Evolutionary conservation across 2,797 vertebrate genomes (phyloP), one percentile per base, ranked within the genome.

Genomic region (Salarias fasciatus): DNA sequence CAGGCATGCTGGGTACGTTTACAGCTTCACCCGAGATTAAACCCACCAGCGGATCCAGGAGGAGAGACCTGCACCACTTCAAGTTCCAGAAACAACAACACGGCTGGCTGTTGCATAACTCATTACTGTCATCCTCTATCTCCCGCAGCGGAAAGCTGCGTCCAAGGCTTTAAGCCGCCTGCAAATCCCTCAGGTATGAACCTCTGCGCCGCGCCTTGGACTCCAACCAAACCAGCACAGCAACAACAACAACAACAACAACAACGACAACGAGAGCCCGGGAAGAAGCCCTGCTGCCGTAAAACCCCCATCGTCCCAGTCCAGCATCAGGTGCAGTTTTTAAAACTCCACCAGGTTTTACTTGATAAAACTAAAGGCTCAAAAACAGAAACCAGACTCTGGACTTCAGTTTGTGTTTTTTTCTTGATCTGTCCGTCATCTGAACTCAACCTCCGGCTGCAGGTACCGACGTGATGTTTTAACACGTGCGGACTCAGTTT

Each of bases 141-240:
- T 57, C 56, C 63, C 63, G 63, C 35, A 62, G 69, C 5, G 35
- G 50, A 76, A 78, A 79, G 74, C 75, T 73, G 47, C 78, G 64
- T 73, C 64, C 75, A 42, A 83, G n/a, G 61, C 57, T 76, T 69
- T 73, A 85, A 86, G 76, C 55, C 51, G 11, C 38, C 72, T 88
- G 87, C 83, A 88, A 90, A 90, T 89, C 84, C 76, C 54, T 72
- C 48, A 73, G 76, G 76, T 54, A 86, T 84, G 80, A 63, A 41
- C 29, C 36, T 4, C 61, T 3, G 0, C 57, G 2, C 61, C 3
- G 0, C 57, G 1, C 36, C 0, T 54, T 77, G 82, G 77, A 84
- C 48, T 66, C 13, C 0, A 13, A 77, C 68, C 73, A 82, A 58
- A 36, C 11, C 11, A 5, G 14, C 58, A 68, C 47, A 49, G 44